phyloP scores from a whole-genome alignment of 1,140 invertebrate genomes.

The Brachionus plicatilis region DNA sequence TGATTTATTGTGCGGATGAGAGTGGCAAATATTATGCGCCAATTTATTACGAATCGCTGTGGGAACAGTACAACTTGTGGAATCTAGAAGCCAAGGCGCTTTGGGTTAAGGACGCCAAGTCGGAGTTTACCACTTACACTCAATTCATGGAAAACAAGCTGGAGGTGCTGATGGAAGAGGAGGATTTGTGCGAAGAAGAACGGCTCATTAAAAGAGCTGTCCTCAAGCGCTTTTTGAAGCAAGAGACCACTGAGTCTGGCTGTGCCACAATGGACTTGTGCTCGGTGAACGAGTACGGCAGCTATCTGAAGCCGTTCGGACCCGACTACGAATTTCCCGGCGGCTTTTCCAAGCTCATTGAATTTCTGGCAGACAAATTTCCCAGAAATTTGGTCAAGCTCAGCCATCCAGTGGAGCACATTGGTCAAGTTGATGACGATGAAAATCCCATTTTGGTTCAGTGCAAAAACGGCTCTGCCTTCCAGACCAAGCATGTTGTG shows the following conservation, averaged over 20 bases:
- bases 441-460: background rate
- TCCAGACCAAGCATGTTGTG: slow-evolving; percentile 6
- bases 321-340: slow-evolving; percentile 37
- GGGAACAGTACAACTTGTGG: background rate
- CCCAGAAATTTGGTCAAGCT: background rate
- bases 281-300: slow-evolving; percentile 25
- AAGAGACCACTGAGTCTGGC: slow-evolving; percentile 33
- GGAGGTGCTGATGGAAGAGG: background rate
- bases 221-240: slow-evolving; percentile 7
- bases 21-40: slow-evolving; percentile 1
- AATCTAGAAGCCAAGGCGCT: slow-evolving; percentile 18
- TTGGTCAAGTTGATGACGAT: background rate
- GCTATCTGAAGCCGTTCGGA: slow-evolving; percentile 16
- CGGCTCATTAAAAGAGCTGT: background rate
- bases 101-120: background rate
- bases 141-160: slow-evolving; percentile 35
- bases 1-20: slow-evolving; percentile 24
- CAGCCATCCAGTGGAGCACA: slow-evolving; percentile 9
- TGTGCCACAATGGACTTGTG: slow-evolving; percentile 35
- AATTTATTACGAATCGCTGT: background rate
- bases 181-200: background rate
- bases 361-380: slow-evolving; percentile 12
- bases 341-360: slow-evolving; percentile 36
- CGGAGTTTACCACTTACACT: slow-evolving; percentile 9
- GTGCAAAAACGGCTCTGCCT: slow-evolving; percentile 5